Base-by-base conservation (phyloP, 23 tunicate species). In the Halocynthia aurantium region DNA sequence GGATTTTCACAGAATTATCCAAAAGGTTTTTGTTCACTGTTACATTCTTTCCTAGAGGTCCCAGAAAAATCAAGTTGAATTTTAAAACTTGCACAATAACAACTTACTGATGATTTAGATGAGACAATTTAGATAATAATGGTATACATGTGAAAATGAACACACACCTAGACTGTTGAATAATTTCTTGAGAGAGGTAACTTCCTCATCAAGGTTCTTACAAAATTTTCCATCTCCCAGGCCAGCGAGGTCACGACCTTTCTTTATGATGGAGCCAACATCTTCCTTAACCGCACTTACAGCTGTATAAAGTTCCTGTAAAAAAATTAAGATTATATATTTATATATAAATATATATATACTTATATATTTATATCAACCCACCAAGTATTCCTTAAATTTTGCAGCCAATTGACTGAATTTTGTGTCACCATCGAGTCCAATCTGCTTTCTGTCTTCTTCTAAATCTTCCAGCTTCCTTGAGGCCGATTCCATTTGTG, bases 141-240 rank as follows among this genome's bases (percentile, higher is more conserved):
- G 17, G 17, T 13, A 58, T 13, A 58, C 15, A 13, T n/a, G 15
- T 58, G 2, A 13, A 58, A 58, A 58, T 13, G n/a, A 58, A 13
- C 15, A 70, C 78, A 10, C 9, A 74, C 78, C 78, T 53, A 74
- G 71, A 10, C 21, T 15, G 57, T 74, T 74, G 62, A 74, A 74
- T 74, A 22, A 54, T 54, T 64, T 64, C 56, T 74, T 74, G 8
- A 74, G n/a, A 19, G 57, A 53, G 8, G 78, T 74, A 22, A 74
- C 18, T 8, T 74, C 78, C 21, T 74, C 78, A 56, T 74, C 78
- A 62, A 74, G 20, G 13, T 20, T 13, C 8, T 74, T 64, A 12
- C 63, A 21, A 49, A 74, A 74, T 15, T 44, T 53, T 11, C 22
- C 31, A 0, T 74, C 78, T 8, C 31, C 64, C 5, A 20, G n/a